Evolutionary conservation across 2,797 vertebrate genomes (phyloP), one percentile per base, ranked within the genome.

Genomic region (Sparidentex hasta): DNA sequence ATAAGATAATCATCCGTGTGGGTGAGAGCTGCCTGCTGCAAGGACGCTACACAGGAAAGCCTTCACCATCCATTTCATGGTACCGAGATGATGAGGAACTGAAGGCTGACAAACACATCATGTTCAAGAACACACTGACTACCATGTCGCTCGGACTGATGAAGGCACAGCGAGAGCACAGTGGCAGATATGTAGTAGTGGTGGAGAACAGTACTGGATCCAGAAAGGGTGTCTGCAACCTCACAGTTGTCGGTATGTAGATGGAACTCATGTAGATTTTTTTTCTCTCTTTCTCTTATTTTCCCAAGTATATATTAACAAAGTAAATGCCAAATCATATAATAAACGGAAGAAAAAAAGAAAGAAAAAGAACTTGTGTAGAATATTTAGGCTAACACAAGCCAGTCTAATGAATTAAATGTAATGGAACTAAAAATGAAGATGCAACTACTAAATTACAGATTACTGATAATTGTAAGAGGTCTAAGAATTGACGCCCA

Each of bases 191-290:
- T 1, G 95, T 96, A 88, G 98, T 99, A 59, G 90, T 95, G 79
- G 95, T 99, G 52, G 98, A 99, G 89, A 99, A 99, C 87, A 97
- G 96, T 76, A 97, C 96, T 16, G 98, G 98, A 62, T 95, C 96
- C 88, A 97, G 98, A 83, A 99, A 98, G 93, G 98, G 98, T 58
- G 86, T 96, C 83, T 97, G 96, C 93, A 97, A 97, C 89, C 82
- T 99, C 80, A 97, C 84, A 2, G 97, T 99, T 68, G 98, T 98
- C 64, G 98, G 98, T 99, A 96, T 33, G 97, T 91, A 81, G 47
- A 3, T 0, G 0, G 14, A 56, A 23, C 14, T 27, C 7, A 11
- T 18, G 33, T 9, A 56, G 12, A 50, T n/a, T n/a, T n/a, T n/a
- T n/a, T n/a, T n/a, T n/a, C n/a, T n/a, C n/a, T n/a, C n/a, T n/a